These are phyloP conservation scores for Intellagama lesueurii DNA, from an alignment of 2,797 vertebrate genomes.

Conservation along the genomic window DNA sequence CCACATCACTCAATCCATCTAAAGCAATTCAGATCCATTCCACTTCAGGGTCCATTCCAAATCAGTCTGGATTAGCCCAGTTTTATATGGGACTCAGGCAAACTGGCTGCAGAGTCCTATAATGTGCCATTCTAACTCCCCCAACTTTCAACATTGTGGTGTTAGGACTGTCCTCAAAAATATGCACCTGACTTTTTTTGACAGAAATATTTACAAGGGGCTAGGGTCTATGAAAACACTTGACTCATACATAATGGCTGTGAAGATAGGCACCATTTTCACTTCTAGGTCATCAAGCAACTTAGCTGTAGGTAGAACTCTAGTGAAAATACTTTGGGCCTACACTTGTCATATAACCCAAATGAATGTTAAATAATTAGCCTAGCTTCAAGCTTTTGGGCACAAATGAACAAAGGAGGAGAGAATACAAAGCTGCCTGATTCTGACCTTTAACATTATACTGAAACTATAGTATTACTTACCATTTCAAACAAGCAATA, in stretches of 20 bases:
- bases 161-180: neutral
- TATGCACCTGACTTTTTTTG: neutral
- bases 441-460: neutral
- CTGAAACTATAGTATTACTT: conserved; percentile 59
- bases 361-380: neutral
- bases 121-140: neutral
- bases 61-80: no score
- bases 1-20: no score
- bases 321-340: neutral
- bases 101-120: no score
- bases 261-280: neutral
- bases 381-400: neutral
- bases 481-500: conserved; percentile 97
- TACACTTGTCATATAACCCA: conserved; percentile 7
- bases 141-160: neutral
- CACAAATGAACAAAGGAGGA: neutral
- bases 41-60: no score
- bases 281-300: neutral
- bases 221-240: neutral
- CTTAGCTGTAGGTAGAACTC: neutral
- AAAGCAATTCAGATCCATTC: no score
- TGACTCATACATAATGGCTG: neutral
- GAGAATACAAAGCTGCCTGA: neutral
- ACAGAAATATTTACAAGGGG: neutral
- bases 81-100: no score